Base-by-base conservation (phyloP, 2,888 invertebrate genomes). In the Tuberolachnus salignus region DNA sequence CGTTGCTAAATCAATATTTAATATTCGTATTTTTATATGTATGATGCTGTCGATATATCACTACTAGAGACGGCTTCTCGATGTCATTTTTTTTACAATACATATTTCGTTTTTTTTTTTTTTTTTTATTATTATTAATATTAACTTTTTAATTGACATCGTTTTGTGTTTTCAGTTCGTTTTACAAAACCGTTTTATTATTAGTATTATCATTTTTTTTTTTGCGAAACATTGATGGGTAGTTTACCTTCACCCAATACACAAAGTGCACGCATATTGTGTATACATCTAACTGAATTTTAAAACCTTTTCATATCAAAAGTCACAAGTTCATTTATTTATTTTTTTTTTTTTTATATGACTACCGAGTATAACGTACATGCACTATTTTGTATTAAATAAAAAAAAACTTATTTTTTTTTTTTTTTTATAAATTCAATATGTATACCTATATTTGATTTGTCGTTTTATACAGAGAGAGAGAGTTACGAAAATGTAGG, bases 121-220 rank as follows among this genome's bases (percentile, higher is more conserved):
- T 57, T 57, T 51, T 4, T 2, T 57, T 19, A 1, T n/a, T 26
- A 26, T 64, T 21, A 42, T 11, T 11, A 19, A 64, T 19, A 46
- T 66, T 57, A 75, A 75, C 66, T 57, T 57, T 57, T 66, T 75
- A 55, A 75, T 75, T 75, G 75, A 75, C 66, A 57, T 57, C 19
- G 26, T 19, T n/a, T 34, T 57, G 75, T 75, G 66, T 74, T n/a
- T 74, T n/a, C 64, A 26, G 75, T 75, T 46, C 66, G 55, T 55
- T 75, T 55, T 44, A 66, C 66, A 75, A 75, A 26, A 66, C 26
- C 1, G 16, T n/a, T n/a, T n/a, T n/a, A n/a, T n/a, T n/a, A n/a
- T n/a, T n/a, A n/a, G n/a, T n/a, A n/a, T n/a, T n/a, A n/a, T n/a
- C n/a, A n/a, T n/a, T n/a, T n/a, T n/a, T 53, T 51, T 53, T 53